Base-by-base conservation (phyloP, 2,797 vertebrate genomes). In the Protosalanx chinensis region DNA sequence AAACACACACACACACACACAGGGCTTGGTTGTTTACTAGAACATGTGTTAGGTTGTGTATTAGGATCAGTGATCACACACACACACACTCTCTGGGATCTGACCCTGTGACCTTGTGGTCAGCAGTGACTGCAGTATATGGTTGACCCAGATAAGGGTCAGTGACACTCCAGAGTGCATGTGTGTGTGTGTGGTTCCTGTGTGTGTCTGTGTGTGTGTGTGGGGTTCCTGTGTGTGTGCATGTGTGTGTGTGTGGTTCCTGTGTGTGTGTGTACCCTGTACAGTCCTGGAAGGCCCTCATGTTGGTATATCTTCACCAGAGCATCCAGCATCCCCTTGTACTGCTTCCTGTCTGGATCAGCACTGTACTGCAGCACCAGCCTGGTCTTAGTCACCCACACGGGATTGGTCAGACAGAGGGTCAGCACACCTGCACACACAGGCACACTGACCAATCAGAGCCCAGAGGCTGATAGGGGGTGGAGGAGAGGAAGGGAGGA, bases 321-420 rank as follows among this genome's bases (percentile, higher is more conserved):
- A 64, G 94, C 90, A 82, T 95, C 92, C 68, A 91, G 59, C 93
- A 95, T 94, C 70, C 94, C 94, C 76, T 79, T 88, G 79, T 95
- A 95, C 0, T 92, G 92, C 49, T 88, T 85, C 76, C 91, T 91
- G 67, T 92, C 85, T 0, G 90, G 70, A 33, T 92, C 92, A 82
- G 90, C 85, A 1, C 92, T 85, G 27, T 95, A 95, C 0, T 95
- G 94, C 12, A 95, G 91, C 72, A 95, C 93, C 60, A 95, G 92
- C 13, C 93, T 91, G 6, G 94, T 95, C 90, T 95, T 95, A 2
- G 93, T 93, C 69, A 95, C 94, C 94, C 94, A 95, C 61, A 95
- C 77, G 6, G 94, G 94, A 79, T 95, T 95, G 78, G 94, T 95
- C 72, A 95, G 85, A 79, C 91, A 94, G 67, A 95, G 92, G 0